phyloP scores from a whole-genome alignment of 2,888 invertebrate species.

The Keiferia lycopersicella region DNA sequence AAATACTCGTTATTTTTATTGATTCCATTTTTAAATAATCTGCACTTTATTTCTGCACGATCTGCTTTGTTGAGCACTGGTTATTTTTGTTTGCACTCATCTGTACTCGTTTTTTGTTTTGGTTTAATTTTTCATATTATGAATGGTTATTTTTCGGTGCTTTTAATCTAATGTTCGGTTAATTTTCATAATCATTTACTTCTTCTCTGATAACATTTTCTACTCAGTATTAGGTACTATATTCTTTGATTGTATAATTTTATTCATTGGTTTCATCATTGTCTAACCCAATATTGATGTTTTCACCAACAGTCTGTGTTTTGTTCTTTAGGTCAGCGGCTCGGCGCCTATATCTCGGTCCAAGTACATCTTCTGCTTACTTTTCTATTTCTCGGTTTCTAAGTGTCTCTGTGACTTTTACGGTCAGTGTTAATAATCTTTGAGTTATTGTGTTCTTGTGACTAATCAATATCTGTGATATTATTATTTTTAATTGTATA shows the following conservation, averaged over 20 bases:
- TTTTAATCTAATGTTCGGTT: background rate
- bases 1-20: constrained; percentile 31
- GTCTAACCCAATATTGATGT: constrained; percentile 10
- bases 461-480: constrained; percentile 45
- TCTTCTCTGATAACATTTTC: background rate
- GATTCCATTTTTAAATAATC: background rate
- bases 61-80: background rate
- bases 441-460: constrained; percentile 32
- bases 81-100: background rate
- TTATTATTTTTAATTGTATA: constrained; percentile 34
- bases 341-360: constrained; percentile 15
- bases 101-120: background rate
- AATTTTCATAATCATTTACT: background rate
- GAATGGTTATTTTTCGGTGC: background rate
- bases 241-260: background rate
- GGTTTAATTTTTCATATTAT: background rate
- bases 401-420: constrained; percentile 47
- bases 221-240: background rate
- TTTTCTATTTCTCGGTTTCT: constrained; percentile 47
- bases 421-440: constrained; percentile 33
- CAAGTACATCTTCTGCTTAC: constrained; percentile 30
- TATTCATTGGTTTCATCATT: background rate
- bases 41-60: background rate
- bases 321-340: constrained; percentile 34
- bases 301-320: constrained; percentile 13